Base-by-base conservation (phyloP, 2,888 invertebrate species). In the Minunthozetes semirufus region DNA sequence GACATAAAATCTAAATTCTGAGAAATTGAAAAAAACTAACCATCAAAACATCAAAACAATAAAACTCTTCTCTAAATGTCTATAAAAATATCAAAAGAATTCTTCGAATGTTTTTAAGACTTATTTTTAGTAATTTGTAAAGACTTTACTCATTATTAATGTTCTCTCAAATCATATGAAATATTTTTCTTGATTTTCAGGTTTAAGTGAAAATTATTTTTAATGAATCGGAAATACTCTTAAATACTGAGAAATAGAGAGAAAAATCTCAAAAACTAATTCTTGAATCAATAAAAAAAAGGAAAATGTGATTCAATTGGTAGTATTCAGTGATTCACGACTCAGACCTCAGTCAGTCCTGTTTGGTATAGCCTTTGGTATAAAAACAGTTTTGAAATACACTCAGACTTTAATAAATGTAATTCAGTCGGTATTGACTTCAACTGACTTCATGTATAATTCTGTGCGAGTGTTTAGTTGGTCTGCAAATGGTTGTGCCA, bases 1-100 rank as follows among this genome's bases (percentile, higher is more conserved):
- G 22, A 70, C 70, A 70, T 70, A 25, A 70, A 68, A 42, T 22
- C 42, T 17, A 68, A 68, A 22, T 68, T 68, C 38, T 68, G 8
- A 38, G 68, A 42, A 42, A 46, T 22, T 42, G n/a, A 19, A 19
- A n/a, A 19, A 19, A 42, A 33, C 38, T 68, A 46, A 46, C 42
- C n/a, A n/a, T n/a, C 33, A 5, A 33, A 33, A 3, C 48, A 68
- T 13, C 33, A 33, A 68, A 68, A 68, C 68, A 68, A 68, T 68
- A 42, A 68, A 68, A 68, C 6, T 11, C 8, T 42, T 68, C 38
- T 15, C 22, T 22, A 13, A n/a, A 22, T 56, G n/a, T 22, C 56
- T 13, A 22, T 25, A 22, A 22, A 25, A n/a, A n/a, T n/a, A n/a
- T n/a, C 19, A 3, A n/a, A 25, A 1, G 25, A 56, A 56, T 56